phyloP scores from a whole-genome alignment of 2,888 invertebrate species.

The Malachius bipustulatus region DNA sequence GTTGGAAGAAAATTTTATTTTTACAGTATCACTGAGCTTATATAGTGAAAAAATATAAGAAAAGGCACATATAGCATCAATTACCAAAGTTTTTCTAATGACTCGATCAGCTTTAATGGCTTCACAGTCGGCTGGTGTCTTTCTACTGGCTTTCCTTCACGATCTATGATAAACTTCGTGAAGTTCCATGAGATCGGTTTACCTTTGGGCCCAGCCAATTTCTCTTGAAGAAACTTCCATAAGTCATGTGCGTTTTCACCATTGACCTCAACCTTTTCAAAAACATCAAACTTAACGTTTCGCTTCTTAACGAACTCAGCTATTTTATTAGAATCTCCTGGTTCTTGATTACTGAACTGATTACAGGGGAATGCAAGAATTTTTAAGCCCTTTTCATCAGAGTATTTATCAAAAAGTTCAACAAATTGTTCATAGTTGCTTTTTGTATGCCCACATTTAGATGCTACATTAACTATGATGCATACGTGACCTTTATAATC shows the following conservation, averaged over 20 bases:
- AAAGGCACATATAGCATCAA: no score
- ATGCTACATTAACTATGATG: conserved; percentile 77
- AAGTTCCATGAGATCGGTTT: conserved; percentile 81
- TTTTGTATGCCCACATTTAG: conserved; percentile 68
- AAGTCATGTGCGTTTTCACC: conserved; percentile 51
- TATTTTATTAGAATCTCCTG: conserved; percentile 50
- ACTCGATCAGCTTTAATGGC: conserved; percentile 28
- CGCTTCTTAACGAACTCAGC: conserved; percentile 49
- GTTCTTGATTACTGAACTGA: conserved; percentile 65
- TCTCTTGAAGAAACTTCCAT: conserved; percentile 52
- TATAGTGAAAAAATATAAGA: no score
- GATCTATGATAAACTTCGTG: conserved; percentile 70
- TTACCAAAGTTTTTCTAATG: conserved; percentile 32
- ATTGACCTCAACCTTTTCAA: conserved; percentile 60
- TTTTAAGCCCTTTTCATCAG: conserved; percentile 57
- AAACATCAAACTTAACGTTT: conserved; percentile 59
- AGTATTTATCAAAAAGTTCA: conserved; percentile 60
- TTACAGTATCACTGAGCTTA: no score
- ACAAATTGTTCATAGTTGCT: conserved; percentile 74
- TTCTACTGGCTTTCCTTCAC: conserved; percentile 55
- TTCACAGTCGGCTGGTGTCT: conserved; percentile 42
- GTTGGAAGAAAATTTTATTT: no score
- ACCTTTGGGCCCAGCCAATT: conserved; percentile 39
- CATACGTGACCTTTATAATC: conserved; percentile 70
- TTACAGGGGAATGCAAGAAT: conserved; percentile 82